Evolutionary conservation across 2,113 vertebrate genomes (phyloP).

Genomic region (Neodontobutis hainanensis): DNA sequence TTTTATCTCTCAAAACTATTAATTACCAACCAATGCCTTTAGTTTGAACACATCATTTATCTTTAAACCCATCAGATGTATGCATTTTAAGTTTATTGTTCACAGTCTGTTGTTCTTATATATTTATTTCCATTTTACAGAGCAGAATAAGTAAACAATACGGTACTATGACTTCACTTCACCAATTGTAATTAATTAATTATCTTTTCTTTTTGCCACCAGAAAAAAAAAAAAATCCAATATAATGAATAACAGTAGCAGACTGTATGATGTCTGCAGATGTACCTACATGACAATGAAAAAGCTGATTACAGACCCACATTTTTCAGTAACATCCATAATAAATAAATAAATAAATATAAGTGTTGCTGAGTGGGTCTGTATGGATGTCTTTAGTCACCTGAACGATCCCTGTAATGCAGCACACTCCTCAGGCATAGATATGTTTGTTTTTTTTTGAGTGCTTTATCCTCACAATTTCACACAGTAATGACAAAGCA

Average conservation of each 20-base stretch:
- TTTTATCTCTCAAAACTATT: conserved; percentile 39
- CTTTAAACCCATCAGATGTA: conserved; percentile 10
- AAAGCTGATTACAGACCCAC: no score
- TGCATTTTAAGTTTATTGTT: conserved; percentile 35
- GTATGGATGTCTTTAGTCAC: conserved; percentile 20
- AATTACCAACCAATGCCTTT: conserved; percentile 42
- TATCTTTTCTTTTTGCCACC: neutral
- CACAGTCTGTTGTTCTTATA: conserved; percentile 44
- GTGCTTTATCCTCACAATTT: conserved; percentile 54
- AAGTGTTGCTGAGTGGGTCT: conserved; percentile 31
- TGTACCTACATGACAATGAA: neutral
- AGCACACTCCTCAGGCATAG: conserved; percentile 48
- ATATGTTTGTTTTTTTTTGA: conserved; percentile 26
- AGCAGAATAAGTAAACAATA: conserved; percentile 10
- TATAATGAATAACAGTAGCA: neutral
- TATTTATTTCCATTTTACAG: conserved; percentile 5
- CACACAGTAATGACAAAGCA: conserved; percentile 63
- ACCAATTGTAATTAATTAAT: conserved; percentile 3
- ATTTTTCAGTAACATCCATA: no score
- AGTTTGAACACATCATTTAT: conserved; percentile 30
- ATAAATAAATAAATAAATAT: conserved; percentile 15
- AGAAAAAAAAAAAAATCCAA: no score
- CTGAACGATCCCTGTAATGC: conserved; percentile 48
- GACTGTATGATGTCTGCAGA: conserved; percentile 4
- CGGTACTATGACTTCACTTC: conserved; percentile 35